Percentiles rank a stretch among this genome's conserved stretches.
Evolutionary conservation across 2,797 vertebrate species (phyloP).

Genomic region (Microchirus variegatus): DNA sequence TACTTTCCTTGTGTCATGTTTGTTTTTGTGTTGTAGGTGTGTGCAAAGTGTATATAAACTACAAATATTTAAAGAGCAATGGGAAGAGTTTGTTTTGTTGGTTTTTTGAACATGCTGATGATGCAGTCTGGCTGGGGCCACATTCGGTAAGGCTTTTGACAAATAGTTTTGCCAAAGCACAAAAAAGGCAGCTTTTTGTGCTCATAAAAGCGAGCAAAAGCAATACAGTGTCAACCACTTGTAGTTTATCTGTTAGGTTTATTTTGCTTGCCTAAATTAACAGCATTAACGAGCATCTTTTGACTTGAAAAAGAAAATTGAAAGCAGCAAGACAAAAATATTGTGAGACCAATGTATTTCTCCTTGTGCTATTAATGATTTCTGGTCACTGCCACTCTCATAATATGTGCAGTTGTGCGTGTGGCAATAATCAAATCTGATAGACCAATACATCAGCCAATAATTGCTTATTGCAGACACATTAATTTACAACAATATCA

Average conservation of each 20-base stretch:
- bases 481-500: neutral
- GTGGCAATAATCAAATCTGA: neutral
- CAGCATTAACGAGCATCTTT: neutral
- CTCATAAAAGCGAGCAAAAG: slow-evolving; percentile 13
- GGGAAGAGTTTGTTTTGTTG: slow-evolving; percentile 1
- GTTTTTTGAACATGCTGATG: slow-evolving; percentile 24
- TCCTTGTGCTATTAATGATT: neutral
- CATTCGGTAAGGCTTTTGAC: slow-evolving; percentile 5
- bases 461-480: neutral
- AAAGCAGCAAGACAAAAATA: too few relatives aligned
- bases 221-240: slow-evolving; percentile 3
- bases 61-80: slow-evolving; percentile 29
- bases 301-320: neutral
- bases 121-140: slow-evolving; percentile 16
- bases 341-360: too few relatives aligned
- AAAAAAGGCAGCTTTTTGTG: slow-evolving; percentile 17
- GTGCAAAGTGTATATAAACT: slow-evolving; percentile 1
- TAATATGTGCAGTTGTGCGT: neutral
- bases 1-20: neutral
- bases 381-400: neutral
- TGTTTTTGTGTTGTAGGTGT: slow-evolving; percentile 6
- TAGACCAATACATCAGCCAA: neutral
- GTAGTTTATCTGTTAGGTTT: neutral
- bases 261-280: neutral
- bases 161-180: slow-evolving; percentile 17